Evolutionary conservation across 2,113 vertebrate genomes (phyloP), one percentile per base, ranked within the genome.

Genomic region (Nymphicus hollandicus): DNA sequence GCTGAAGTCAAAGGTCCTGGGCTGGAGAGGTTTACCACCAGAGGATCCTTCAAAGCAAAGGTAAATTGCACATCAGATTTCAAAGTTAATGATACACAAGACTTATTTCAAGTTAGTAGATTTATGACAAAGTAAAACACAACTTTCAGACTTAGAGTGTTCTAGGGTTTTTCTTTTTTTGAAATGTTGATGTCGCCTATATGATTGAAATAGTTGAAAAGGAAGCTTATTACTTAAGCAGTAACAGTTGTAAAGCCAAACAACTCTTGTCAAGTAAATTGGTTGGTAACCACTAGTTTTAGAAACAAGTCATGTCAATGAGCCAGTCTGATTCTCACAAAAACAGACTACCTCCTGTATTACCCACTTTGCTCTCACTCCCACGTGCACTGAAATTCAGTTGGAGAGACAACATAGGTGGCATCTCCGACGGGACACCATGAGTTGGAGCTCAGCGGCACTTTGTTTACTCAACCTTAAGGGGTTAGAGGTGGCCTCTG

Each of bases 1-100:
- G 99, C 99, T 52, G 99, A 98, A 68, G 99, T 99, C 97, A 99
- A 97, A 29, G 99, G 98, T 93, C 99, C 99, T 0, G 99, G 99
- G 87, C 98, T 98, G 73, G 98, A 97, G 71, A 99, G 98, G 49
- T 97, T 98, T 86, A 99, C 98, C 17, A 98, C 98, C 97, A 99
- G 88, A 7, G 98, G 98, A 91, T 98, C 99, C 99, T 99, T 97
- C 83, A 96, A 95, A 96, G 92, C 64, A 81, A 98, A 92, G 41
- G 94, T 29, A 88, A 96, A 96, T 17, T 52, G 47, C 20, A 76
- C 43, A 81, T 98, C 70, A 98, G 65, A 88, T 84, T 93, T 91
- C 49, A 64, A 84, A 90, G 52, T 28, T 63, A 81, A 79, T 37
- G 49, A 65, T 23, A 77, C 3, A 43, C 1, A 53, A 44, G 24